Evolutionary conservation across 2,888 invertebrate species (phyloP).

Genomic region (Eilema depressum): DNA sequence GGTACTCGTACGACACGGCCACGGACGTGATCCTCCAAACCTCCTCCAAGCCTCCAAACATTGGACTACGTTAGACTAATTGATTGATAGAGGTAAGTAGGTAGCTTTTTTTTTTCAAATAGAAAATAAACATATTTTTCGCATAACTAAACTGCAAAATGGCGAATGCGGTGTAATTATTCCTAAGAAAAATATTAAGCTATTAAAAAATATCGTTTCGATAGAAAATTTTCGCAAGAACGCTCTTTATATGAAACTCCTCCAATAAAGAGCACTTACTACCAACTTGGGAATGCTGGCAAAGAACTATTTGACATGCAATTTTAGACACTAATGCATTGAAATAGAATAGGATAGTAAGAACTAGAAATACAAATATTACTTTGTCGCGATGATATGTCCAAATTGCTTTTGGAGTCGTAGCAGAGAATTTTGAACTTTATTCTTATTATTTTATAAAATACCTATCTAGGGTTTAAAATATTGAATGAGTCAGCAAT

Average conservation of each 20-base stretch:
- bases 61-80: too few species aligned
- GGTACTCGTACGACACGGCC: too few species aligned
- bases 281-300: constrained; percentile 13
- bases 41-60: too few species aligned
- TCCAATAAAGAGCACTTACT: constrained; percentile 39
- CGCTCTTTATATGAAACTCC: constrained; percentile 46
- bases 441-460: constrained; percentile 22
- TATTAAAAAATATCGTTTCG: constrained; percentile 51
- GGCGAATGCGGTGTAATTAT: constrained; percentile 11
- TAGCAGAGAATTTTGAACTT: constrained; percentile 32
- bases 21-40: too few species aligned
- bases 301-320: constrained; percentile 1
- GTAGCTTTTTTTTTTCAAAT: too few species aligned
- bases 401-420: constrained; percentile 42
- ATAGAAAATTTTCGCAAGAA: constrained; percentile 47
- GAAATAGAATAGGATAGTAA: constrained; percentile 20
- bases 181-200: constrained; percentile 33
- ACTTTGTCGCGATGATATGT: constrained; percentile 32
- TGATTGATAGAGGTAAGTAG: too few species aligned
- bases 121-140: not conserved
- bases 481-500: constrained; percentile 42
- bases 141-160: not conserved
- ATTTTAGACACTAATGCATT: constrained; percentile 20
- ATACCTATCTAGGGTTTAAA: constrained; percentile 7
- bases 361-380: constrained; percentile 10